Conservation (phyloP, 2,888 invertebrate genomes). For the Listrodromus nycthemerus region DNA sequence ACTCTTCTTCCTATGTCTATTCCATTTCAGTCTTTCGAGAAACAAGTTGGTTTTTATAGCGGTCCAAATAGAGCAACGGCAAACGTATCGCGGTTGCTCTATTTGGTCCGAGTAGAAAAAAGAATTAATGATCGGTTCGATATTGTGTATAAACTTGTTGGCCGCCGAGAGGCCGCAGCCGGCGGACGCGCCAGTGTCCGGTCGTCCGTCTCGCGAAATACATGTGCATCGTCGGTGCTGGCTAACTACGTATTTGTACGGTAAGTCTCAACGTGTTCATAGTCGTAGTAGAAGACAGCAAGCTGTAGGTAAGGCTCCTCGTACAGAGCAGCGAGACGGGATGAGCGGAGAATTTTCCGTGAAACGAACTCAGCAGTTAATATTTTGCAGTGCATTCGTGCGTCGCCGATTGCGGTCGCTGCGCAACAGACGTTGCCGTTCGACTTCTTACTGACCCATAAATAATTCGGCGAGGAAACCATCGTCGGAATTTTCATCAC, state of each 20-base stretch:
- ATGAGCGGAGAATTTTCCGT: neutral
- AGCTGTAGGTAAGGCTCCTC: neutral
- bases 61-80: neutral
- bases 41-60: no score
- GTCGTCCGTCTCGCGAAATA: neutral
- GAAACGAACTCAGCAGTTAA: neutral
- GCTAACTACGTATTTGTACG: neutral
- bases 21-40: no score
- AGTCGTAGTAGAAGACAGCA: neutral
- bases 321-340: neutral
- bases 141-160: neutral
- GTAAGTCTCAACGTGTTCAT: neutral
- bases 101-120: neutral
- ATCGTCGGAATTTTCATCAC: neutral
- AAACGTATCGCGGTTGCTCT: no score
- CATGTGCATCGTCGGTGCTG: neutral
- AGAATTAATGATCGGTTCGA: neutral
- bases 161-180: neutral
- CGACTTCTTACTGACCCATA: neutral
- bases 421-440: neutral
- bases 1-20: no score
- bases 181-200: slow-evolving; percentile 11
- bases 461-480: neutral
- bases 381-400: slow-evolving; percentile 14
- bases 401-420: slow-evolving; percentile 22